Evolutionary conservation across 2,888 invertebrate species (phyloP).

Genomic region (Noctua comes): DNA sequence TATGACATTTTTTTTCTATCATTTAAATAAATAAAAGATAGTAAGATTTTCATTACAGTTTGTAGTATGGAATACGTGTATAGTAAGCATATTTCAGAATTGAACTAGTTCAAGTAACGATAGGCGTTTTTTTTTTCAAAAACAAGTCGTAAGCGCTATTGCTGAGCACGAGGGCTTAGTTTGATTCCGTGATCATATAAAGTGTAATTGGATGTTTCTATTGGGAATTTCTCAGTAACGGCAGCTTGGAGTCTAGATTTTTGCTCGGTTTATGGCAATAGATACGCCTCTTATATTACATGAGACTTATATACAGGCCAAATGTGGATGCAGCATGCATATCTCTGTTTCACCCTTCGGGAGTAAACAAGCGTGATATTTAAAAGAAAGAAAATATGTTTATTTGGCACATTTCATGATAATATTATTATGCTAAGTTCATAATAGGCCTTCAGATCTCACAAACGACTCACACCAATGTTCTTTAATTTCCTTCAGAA

Average conservation of each 20-base stretch:
- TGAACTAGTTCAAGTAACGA: too few species aligned
- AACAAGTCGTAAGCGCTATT: neutral
- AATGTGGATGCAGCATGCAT: too few species aligned
- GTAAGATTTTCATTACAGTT: neutral
- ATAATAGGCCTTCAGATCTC: neutral
- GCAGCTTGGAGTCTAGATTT: too few species aligned
- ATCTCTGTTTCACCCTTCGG: too few species aligned
- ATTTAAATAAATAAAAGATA: neutral
- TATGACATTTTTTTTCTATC: too few species aligned
- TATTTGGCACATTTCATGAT: too few species aligned
- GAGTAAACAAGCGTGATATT: too few species aligned
- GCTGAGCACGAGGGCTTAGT: too few species aligned
- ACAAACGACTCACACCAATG: conserved; percentile 30
- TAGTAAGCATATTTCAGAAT: too few species aligned
- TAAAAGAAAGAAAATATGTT: too few species aligned
- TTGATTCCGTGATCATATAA: too few species aligned
- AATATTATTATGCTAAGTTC: neutral
- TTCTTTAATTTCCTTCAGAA: conserved; percentile 54
- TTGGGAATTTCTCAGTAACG: neutral
- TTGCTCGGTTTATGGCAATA: neutral
- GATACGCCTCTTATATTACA: neutral
- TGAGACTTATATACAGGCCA: neutral
- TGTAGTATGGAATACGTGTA: neutral
- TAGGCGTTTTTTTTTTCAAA: neutral
- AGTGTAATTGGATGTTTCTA: neutral